Conservation (phyloP, 2,888 invertebrate species). For the Sepiola atlantica region DNA sequence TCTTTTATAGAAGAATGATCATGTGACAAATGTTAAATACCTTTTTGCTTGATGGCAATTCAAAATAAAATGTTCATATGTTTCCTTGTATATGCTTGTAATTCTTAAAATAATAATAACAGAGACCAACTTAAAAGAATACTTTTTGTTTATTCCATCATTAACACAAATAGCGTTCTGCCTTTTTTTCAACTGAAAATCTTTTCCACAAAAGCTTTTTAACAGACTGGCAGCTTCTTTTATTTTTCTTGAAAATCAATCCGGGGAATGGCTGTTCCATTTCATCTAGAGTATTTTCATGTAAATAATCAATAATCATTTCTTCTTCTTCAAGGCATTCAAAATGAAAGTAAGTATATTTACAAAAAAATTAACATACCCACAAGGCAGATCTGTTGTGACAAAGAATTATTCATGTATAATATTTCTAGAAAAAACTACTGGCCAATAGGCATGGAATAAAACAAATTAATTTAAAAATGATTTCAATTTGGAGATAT, state of each 20-base stretch:
- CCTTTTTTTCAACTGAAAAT: background rate
- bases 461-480: background rate
- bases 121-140: background rate
- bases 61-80: background rate
- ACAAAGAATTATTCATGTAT: background rate
- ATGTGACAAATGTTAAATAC: background rate
- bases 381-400: background rate
- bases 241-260: slow-evolving; percentile 21
- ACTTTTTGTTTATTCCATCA: background rate
- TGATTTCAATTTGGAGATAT: background rate
- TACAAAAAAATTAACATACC: background rate
- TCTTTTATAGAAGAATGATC: background rate
- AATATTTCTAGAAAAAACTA: background rate
- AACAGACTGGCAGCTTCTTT: background rate
- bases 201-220: background rate
- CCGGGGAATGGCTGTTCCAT: background rate
- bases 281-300: background rate
- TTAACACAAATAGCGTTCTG: background rate
- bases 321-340: slow-evolving; percentile 32
- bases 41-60: background rate
- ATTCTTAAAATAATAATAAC: background rate
- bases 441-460: slow-evolving; percentile 2
- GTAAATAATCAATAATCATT: slow-evolving; percentile 12
- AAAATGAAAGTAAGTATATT: background rate
- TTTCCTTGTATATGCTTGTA: background rate